Evolutionary conservation across 2,113 vertebrate species (phyloP), one percentile per base, ranked within the genome.

Genomic region (Neogobius melanostomus): DNA sequence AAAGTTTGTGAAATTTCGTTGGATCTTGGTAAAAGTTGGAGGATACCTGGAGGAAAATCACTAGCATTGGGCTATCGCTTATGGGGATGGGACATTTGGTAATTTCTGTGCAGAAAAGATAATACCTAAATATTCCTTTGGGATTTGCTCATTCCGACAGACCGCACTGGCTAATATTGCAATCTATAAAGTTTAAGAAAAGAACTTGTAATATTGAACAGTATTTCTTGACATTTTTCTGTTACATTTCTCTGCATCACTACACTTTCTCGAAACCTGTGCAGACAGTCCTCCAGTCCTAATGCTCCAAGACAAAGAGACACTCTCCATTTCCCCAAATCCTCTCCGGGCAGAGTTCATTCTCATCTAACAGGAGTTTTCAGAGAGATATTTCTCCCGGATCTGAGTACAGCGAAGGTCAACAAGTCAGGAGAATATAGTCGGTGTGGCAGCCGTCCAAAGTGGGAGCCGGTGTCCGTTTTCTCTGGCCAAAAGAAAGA

Each of bases 401-500:
- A 62, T 43, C 0, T 8, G 66, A 62, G 66, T 64, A 64, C 57
- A 64, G 54, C 8, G 62, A 59, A 67, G 72, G 80, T 86, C 78
- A 82, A 51, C 6, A 10, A 71, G 78, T 70, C 42, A 61, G 36
- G 59, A 61, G 59, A 61, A 61, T 61, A 45, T 44, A 61, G 59
- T n/a, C 59, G 12, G 8, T 6, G 59, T 61, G 59, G 59, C 59
- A 61, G 14, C 6, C 64, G 70, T 79, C 69, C 69, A 68, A 76
- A 69, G 72, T 68, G 68, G 77, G 68, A 74, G 66, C 45, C 15
- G 52, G 53, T 47, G 71, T 71, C 66, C 49, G 11, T 79, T 86
- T 85, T 76, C 70, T 77, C 81, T 82, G 75, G 77, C 64, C 59
- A 68, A n/a, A 42, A 60, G 49, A 42, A 45, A 61, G n/a, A 64